A percentile compares a stretch with the other conserved stretches of the same genome.
phyloP scores from a whole-genome alignment of 2,888 invertebrate species.

The Phyllotreta striolata region DNA sequence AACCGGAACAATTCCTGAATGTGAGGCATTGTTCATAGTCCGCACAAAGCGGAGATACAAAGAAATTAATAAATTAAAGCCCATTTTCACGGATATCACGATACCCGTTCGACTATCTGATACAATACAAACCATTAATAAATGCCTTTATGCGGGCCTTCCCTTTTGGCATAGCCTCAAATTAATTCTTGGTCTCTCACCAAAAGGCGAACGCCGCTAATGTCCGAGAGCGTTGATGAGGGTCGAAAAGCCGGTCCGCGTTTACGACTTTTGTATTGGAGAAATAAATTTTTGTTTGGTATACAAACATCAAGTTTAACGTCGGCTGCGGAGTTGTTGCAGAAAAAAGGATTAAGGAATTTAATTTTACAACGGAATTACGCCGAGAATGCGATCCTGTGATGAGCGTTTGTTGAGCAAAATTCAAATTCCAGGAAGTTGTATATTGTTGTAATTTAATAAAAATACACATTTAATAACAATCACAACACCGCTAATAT shows the following conservation, averaged over 20 bases:
- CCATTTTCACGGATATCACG: conserved; percentile 25
- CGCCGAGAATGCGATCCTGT: too few species aligned
- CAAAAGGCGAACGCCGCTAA: conserved; percentile 32
- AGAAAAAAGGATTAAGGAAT: too few species aligned
- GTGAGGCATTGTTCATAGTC: background rate
- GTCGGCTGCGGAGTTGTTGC: too few species aligned
- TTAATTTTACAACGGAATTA: too few species aligned
- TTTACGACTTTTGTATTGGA: conserved; percentile 25
- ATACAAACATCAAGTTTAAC: conserved; percentile 8
- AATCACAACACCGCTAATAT: background rate
- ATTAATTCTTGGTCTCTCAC: conserved; percentile 35
- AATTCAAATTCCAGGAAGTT: too few species aligned
- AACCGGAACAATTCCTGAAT: background rate
- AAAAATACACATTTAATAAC: too few species aligned
- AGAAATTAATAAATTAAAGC: conserved; percentile 27
- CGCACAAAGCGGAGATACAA: conserved; percentile 3
- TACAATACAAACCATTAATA: conserved; percentile 31
- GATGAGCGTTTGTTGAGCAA: too few species aligned
- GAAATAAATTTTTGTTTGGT: conserved; percentile 18
- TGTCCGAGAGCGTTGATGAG: conserved; percentile 31
- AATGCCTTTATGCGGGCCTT: conserved; percentile 29
- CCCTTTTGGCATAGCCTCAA: conserved; percentile 30
- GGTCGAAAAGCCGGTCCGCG: conserved; percentile 27
- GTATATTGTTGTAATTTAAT: too few species aligned
- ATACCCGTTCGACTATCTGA: conserved; percentile 23